phyloP scores from a whole-genome alignment of 2,113 vertebrate species.

The Microtus montanus region DNA sequence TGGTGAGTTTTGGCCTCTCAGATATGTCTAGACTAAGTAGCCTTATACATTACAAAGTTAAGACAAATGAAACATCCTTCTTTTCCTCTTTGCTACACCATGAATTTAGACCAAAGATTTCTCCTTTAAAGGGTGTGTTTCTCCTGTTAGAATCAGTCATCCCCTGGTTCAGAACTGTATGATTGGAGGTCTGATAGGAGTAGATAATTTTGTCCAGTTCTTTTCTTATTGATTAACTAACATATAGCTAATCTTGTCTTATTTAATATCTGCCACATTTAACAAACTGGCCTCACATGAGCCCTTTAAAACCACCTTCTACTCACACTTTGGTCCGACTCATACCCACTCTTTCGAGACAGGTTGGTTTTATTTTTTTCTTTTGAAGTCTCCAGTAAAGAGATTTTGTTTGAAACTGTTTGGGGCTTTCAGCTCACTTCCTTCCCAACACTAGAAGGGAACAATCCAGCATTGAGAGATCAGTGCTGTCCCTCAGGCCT shows the following conservation, averaged over 20 bases:
- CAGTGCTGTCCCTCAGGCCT: slow-evolving; percentile 45
- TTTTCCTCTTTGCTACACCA: background rate
- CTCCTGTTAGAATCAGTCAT: background rate
- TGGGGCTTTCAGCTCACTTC: slow-evolving; percentile 65
- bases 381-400: slow-evolving; percentile 33
- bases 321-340: background rate
- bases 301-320: background rate
- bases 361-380: slow-evolving; percentile 3
- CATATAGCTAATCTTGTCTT: background rate
- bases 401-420: slow-evolving; percentile 65
- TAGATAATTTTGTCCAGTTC: background rate
- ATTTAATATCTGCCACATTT: slow-evolving; percentile 13
- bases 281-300: background rate
- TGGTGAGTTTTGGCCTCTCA: background rate
- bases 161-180: background rate
- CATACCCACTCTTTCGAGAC: slow-evolving; percentile 10
- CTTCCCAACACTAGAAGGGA: slow-evolving; percentile 26
- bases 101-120: background rate
- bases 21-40: background rate
- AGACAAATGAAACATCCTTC: background rate
- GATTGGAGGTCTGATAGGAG: background rate
- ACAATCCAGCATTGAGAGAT: slow-evolving; percentile 70
- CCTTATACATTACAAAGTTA: background rate
- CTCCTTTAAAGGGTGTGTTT: background rate
- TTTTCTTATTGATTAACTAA: background rate